Base-by-base conservation (phyloP, 2,797 vertebrate species). In the Spizella passerina region DNA sequence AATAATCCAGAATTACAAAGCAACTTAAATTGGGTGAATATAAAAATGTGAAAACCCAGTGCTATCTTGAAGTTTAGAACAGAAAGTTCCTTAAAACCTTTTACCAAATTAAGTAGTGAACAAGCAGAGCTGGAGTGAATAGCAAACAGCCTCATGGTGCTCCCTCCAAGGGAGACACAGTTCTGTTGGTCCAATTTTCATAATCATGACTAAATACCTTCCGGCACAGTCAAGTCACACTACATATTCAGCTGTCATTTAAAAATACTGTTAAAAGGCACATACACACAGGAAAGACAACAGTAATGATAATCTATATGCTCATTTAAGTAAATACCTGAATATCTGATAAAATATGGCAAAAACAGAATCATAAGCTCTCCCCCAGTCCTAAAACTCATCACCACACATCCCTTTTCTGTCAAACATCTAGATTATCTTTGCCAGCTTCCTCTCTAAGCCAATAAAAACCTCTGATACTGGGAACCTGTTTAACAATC, bases 41-140 rank as follows among this genome's bases (percentile, higher is more conserved):
- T 3, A 7, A 77, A 85, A 77, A 75, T 16, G 39, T 22, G 22
- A 71, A 83, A 90, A 75, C 20, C 4, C 38, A 29, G 49, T 7
- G 29, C 65, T 60, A 65, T 36, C 59, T 72, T 69, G 60, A 68
- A 50, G 18, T 38, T 86, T 55, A 46, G 57, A 81, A 75, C 22
- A 95, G 46, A 86, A 77, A 41, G 57, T 69, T 81, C 69, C 82
- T 90, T 57, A 60, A 82, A 90, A 61, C 46, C 53, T 75, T 30
- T 65, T 68, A 83, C 57, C 61, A 95, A 91, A 94, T 73, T 60
- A 83, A 83, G 52, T 1, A 53, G n/a, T 13, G 46, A 88, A 83
- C 2, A 2, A 91, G 56, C 26, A 78, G 26, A 85, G 41, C 3
- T 4, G 3, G 21, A 39, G 44, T 7, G n/a, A 91, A 70, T 1